These are phyloP conservation scores for Sebastes hubbsi DNA, from an alignment of 2,797 vertebrate species.

Conservation along the genomic window DNA sequence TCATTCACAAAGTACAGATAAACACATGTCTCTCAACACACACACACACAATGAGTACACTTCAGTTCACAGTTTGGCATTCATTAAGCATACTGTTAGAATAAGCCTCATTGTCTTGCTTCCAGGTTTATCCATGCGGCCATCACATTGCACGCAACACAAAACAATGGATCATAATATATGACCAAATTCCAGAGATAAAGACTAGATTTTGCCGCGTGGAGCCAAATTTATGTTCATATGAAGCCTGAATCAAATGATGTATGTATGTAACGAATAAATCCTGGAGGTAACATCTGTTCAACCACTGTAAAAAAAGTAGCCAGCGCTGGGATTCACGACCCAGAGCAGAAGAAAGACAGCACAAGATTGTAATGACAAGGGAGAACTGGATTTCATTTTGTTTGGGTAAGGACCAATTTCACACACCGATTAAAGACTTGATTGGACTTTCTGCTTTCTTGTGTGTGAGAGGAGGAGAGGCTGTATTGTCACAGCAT, in stretches of 20 bases:
- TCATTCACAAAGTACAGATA: constrained; percentile 9
- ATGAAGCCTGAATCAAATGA: neutral
- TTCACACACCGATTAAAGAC: neutral
- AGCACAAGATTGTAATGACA: neutral
- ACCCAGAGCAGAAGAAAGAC: neutral
- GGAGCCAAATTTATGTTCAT: constrained; percentile 22
- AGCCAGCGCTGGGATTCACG: neutral
- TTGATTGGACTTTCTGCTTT: neutral
- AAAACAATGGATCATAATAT: constrained; percentile 34
- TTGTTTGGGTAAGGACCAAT: neutral
- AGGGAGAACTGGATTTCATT: neutral
- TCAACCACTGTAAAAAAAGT: constrained; percentile 5
- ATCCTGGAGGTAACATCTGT: constrained; percentile 3
- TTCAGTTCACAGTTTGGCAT: constrained; percentile 11
- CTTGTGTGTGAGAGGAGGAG: neutral
- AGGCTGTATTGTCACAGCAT: neutral
- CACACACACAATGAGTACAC: neutral
- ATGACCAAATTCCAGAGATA: neutral
- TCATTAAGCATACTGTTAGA: neutral
- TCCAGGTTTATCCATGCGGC: constrained; percentile 15
- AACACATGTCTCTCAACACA: neutral
- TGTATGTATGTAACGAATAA: neutral
- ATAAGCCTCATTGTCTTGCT: constrained; percentile 19
- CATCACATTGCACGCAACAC: neutral
- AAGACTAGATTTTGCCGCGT: neutral